Evolutionary conservation across 2,888 invertebrate species (phyloP), one percentile per base, ranked within the genome.

Genomic region (Noctua fimbriata): DNA sequence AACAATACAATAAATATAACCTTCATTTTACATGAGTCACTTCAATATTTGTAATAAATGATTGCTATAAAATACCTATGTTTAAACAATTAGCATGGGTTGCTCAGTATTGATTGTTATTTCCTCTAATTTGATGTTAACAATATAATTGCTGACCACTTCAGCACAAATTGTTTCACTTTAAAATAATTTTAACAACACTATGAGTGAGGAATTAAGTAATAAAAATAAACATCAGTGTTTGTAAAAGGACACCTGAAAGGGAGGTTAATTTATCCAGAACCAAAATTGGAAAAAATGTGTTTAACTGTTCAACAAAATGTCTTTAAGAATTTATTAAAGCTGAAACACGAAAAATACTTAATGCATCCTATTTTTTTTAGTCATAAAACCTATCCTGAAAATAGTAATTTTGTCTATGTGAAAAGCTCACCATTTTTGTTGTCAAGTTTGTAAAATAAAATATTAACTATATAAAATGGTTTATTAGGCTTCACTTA

Each of bases 91-190:
- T 76, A 72, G 63, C 4, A 69, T 66, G 41, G 28, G 21, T 63
- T 21, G 21, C 21, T 69, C n/a, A 32, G 58, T 73, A 52, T 78
- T 76, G 16, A 63, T 76, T 74, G 81, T 78, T 81, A 52, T 79
- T 74, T 72, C 69, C 67, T 76, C 9, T 69, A 86, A 87, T 85
- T 86, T 69, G 65, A 73, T 67, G 72, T 74, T 85, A 82, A 87
- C 85, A 76, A 69, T 73, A 58, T 85, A 82, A 85, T 87, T 87
- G 79, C n/a, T 16, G 47, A 73, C 69, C 67, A 78, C 55, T 73
- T 69, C 60, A 44, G 69, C 21, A 41, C 16, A 67, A 87, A 82
- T 80, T 82, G 72, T 10, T 66, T n/a, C n/a, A 14, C 14, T 65
- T 65, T 52, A 47, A 67, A 24, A 1, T 60, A 44, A 86, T 73